phyloP scores from a whole-genome alignment of 2,888 invertebrate species.

The Leptinotarsa tumamoca region DNA sequence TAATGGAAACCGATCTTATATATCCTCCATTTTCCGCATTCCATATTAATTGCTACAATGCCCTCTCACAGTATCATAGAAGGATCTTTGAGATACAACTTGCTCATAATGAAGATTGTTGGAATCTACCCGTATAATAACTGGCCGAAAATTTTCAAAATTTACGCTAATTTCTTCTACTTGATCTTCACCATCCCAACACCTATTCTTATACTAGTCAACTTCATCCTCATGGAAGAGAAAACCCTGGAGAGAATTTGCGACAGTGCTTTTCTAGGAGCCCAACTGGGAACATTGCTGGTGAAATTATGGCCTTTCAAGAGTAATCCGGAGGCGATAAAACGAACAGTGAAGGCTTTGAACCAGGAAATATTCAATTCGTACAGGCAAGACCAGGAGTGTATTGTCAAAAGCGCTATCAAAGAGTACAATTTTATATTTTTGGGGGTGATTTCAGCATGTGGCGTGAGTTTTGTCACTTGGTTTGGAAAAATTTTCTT shows the following conservation, averaged over 20 bases:
- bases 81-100: slow-evolving; percentile 20
- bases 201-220: not conserved
- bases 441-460: not conserved
- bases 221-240: not conserved
- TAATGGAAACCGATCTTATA: slow-evolving; percentile 13
- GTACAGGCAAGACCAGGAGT: slow-evolving; percentile 3
- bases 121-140: slow-evolving; percentile 15
- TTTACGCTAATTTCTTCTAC: slow-evolving; percentile 15
- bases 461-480: slow-evolving; percentile 8
- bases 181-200: not conserved
- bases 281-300: not conserved
- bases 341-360: slow-evolving; percentile 4
- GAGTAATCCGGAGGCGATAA: not conserved
- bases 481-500: slow-evolving; percentile 25
- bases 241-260: slow-evolving; percentile 9
- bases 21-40: not conserved
- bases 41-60: not conserved
- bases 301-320: slow-evolving; percentile 17
- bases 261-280: not conserved
- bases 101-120: slow-evolving; percentile 18
- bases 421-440: slow-evolving; percentile 12
- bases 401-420: slow-evolving; percentile 5
- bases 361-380: slow-evolving; percentile 12
- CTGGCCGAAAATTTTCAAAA: slow-evolving; percentile 14
- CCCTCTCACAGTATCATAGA: not conserved